These are phyloP conservation scores for Tinea trinotella DNA, from an alignment of 2,888 invertebrate genomes.

Conservation along the genomic window DNA sequence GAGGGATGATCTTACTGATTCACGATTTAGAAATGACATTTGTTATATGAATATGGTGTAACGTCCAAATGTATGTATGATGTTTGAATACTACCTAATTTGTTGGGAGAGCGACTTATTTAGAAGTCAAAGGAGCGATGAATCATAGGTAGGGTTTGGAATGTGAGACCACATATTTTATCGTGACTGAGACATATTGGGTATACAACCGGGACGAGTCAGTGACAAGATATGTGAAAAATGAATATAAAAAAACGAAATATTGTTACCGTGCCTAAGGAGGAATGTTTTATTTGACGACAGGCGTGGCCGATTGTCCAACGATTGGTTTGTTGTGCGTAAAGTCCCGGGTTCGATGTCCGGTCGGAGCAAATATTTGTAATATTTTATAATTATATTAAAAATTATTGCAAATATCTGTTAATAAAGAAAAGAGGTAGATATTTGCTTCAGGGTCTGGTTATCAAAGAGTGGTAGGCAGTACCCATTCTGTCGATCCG, in stretches of 20 bases:
- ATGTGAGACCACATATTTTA: constrained; percentile 35
- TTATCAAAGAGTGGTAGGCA: no score
- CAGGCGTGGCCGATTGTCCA: no score
- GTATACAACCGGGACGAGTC: constrained; percentile 46
- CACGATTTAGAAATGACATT: not conserved
- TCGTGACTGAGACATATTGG: constrained; percentile 27
- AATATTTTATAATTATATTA: no score
- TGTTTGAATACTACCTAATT: not conserved
- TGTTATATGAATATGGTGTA: not conserved
- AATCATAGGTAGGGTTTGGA: constrained; percentile 38
- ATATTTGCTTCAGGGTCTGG: no score
- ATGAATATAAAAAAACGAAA: constrained; percentile 18
- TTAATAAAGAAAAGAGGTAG: no score
- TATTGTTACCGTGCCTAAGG: not conserved
- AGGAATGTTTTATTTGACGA: not conserved
- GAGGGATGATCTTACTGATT: not conserved
- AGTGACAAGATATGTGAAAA: constrained; percentile 30
- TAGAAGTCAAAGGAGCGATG: constrained; percentile 29
- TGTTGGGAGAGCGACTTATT: constrained; percentile 2
- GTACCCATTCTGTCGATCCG: no score
- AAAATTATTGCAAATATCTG: no score
- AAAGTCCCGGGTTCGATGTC: no score
- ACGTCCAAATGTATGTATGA: no score
- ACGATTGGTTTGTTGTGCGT: no score
- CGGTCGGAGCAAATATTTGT: no score